These are phyloP conservation scores for Nycticorax nycticorax DNA, from an alignment of 2,113 vertebrate species.

Conservation along the genomic window DNA sequence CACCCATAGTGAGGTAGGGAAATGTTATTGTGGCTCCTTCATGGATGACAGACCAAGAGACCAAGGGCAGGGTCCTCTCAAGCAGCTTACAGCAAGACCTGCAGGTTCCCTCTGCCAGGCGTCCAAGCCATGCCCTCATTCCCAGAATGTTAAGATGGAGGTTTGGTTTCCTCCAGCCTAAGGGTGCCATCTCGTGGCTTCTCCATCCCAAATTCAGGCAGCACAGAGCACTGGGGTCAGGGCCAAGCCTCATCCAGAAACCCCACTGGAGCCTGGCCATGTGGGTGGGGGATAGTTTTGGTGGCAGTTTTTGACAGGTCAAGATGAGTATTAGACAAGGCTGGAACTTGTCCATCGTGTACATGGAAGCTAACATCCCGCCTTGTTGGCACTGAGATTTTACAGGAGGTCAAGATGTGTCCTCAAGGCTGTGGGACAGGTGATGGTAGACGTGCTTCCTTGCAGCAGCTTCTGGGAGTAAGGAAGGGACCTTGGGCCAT, in stretches of 20 bases:
- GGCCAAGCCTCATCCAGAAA: not conserved
- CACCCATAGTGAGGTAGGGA: fast-evolving
- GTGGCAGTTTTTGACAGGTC: not conserved
- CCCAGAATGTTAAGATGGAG: not conserved
- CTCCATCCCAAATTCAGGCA: not conserved
- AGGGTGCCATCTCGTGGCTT: slow-evolving; percentile 63
- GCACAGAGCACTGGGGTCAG: fast-evolving
- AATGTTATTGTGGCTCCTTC: not conserved
- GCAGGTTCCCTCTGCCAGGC: not conserved
- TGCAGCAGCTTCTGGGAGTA: not conserved
- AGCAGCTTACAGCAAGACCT: not conserved
- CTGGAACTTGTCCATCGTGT: fast-evolving
- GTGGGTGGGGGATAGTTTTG: not conserved
- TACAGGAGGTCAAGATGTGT: fast-evolving
- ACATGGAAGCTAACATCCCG: not conserved
- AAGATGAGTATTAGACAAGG: not conserved
- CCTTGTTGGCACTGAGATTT: not conserved
- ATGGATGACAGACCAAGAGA: not conserved
- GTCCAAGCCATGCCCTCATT: not conserved
- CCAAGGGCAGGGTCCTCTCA: not conserved
- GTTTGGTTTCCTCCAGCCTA: slow-evolving; percentile 6
- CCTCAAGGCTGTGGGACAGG: not conserved
- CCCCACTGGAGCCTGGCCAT: fast-evolving
- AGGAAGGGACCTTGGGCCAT: not conserved
- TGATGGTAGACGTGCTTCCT: not conserved